Conservation (phyloP, 2,797 vertebrate genomes). For the Buceros bicornis region DNA sequence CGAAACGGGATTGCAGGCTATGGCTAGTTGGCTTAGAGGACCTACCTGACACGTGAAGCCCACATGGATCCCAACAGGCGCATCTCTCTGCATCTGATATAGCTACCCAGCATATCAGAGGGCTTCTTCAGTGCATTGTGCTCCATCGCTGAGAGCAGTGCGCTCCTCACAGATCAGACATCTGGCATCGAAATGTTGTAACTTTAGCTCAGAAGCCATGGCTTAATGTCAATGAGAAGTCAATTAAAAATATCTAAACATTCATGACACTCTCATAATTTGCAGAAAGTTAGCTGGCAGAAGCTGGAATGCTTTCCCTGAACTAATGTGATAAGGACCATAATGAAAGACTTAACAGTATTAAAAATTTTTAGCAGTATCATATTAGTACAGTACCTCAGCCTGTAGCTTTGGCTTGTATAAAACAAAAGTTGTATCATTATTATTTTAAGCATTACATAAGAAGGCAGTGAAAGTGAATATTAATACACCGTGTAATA, state of each 20-base stretch:
- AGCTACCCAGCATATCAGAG: not conserved
- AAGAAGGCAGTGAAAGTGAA: not conserved
- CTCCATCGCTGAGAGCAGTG: not conserved
- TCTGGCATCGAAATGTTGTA: not conserved
- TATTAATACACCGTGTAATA: not conserved
- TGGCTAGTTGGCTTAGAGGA: not conserved
- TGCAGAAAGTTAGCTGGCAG: constrained; percentile 7
- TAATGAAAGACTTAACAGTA: constrained; percentile 6
- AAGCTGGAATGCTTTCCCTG: constrained; percentile 26
- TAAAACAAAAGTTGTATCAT: not conserved
- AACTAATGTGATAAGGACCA: constrained; percentile 52
- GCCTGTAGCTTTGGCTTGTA: not conserved
- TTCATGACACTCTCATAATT: constrained; percentile 43
- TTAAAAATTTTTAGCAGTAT: constrained; percentile 51
- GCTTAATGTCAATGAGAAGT: constrained; percentile 24
- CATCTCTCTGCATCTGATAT: not conserved
- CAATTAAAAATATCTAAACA: constrained; percentile 56
- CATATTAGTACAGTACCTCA: constrained; percentile 26
- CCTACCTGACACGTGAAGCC: not conserved
- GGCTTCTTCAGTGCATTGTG: not conserved
- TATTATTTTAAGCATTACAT: constrained; percentile 44
- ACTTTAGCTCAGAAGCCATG: not conserved
- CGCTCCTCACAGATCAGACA: not conserved
- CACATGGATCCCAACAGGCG: not conserved
- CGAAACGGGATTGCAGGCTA: not conserved